phyloP scores from a whole-genome alignment of 1,140 invertebrate genomes.

The Drosophila punjabiensis region DNA sequence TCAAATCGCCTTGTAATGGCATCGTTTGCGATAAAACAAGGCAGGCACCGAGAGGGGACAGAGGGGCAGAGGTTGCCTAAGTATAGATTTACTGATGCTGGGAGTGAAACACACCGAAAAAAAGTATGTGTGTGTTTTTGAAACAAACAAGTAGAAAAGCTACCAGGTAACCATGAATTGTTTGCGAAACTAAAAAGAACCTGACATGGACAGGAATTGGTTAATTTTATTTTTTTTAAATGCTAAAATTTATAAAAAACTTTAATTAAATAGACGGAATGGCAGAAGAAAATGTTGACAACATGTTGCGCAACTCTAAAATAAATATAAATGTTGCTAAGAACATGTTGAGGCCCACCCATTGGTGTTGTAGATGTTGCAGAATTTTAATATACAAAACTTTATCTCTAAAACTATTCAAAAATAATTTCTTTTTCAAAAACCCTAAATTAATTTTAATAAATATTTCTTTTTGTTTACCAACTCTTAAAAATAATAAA shows the following conservation, averaged over 20 bases:
- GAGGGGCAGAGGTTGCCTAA: slow-evolving; percentile 19
- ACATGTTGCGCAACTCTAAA: no score
- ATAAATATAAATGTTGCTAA: neutral
- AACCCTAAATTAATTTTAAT: neutral
- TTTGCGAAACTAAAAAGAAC: neutral
- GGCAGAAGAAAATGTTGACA: no score
- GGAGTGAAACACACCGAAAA: slow-evolving; percentile 14
- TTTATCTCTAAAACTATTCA: neutral
- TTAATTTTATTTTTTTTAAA: neutral
- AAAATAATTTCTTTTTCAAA: neutral
- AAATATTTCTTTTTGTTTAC: neutral
- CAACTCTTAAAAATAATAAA: no score
- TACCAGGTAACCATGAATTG: neutral
- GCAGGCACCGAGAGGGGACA: neutral
- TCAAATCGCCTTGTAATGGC: slow-evolving; percentile 70
- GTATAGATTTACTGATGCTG: slow-evolving; percentile 38
- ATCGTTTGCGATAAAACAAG: slow-evolving; percentile 63
- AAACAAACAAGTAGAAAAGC: neutral
- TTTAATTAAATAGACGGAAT: neutral
- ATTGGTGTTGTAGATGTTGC: neutral
- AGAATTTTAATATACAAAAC: neutral
- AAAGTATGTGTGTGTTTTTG: neutral
- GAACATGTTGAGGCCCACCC: neutral
- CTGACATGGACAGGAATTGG: neutral
- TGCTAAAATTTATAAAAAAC: neutral